These are phyloP conservation scores for Drosophila watanabei DNA, from an alignment of 1,140 invertebrate genomes.

Conservation along the genomic window DNA sequence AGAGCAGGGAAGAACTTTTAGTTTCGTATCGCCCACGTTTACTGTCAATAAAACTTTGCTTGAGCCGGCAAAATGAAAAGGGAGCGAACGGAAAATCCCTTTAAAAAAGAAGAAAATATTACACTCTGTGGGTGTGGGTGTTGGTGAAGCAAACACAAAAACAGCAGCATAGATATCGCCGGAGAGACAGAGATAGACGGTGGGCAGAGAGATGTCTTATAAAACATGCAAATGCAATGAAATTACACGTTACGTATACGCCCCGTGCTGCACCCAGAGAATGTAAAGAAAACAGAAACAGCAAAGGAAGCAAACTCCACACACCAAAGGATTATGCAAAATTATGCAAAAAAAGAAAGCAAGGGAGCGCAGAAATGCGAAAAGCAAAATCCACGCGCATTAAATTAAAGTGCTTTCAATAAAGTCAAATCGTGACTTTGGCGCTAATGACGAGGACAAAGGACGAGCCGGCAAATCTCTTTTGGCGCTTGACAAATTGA, in stretches of 20 bases:
- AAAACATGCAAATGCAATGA: constrained; percentile 82
- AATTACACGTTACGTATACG: constrained; percentile 83
- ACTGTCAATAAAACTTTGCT: constrained; percentile 81
- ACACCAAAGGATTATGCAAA: constrained; percentile 80
- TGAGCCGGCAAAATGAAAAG: constrained; percentile 59
- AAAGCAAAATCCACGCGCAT: constrained; percentile 77
- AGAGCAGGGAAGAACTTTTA: constrained; percentile 72
- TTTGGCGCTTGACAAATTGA: constrained; percentile 71
- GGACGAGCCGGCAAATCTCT: constrained; percentile 49
- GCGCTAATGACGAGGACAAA: constrained; percentile 69
- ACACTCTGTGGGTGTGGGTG: constrained; percentile 22
- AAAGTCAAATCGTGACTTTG: constrained; percentile 82
- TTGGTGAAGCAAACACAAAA: constrained; percentile 44
- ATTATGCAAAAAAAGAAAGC: constrained; percentile 62
- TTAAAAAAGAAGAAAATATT: constrained; percentile 15
- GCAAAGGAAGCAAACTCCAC: constrained; percentile 18
- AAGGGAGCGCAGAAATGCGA: constrained; percentile 2
- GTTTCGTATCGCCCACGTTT: constrained; percentile 77
- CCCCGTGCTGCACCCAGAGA: constrained; percentile 57
- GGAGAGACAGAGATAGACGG: not conserved
- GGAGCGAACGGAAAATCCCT: constrained; percentile 22
- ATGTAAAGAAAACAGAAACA: constrained; percentile 7
- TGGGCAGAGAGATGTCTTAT: constrained; percentile 42
- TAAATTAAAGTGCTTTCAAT: constrained; percentile 84
- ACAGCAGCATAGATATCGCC: constrained; percentile 59